Conservation (phyloP, 1,140 invertebrate genomes). For the Meloidogyne floridensis region DNA sequence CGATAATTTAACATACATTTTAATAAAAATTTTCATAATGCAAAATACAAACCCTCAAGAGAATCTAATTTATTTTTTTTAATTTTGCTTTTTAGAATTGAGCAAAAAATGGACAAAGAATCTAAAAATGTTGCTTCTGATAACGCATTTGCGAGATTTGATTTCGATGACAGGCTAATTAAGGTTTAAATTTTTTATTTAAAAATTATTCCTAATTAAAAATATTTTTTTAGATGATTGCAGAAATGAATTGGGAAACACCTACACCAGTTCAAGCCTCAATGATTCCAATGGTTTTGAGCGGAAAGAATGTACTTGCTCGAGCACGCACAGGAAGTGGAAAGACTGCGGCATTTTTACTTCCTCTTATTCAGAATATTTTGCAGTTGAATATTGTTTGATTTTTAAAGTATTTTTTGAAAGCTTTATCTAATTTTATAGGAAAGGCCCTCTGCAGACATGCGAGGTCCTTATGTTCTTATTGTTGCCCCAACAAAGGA, state of each 20-base stretch:
- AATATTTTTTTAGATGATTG: constrained; percentile 77
- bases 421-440: background rate
- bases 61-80: too few relatives aligned
- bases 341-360: constrained; percentile 92
- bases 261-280: constrained; percentile 95
- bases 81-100: background rate
- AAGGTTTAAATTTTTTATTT: constrained; percentile 43
- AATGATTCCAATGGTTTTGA: constrained; percentile 88
- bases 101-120: background rate
- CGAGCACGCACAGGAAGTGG: constrained; percentile 95
- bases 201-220: background rate
- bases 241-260: constrained; percentile 83
- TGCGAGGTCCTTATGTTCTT: constrained; percentile 77
- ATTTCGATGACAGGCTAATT: constrained; percentile 61
- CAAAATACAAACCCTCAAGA: too few relatives aligned
- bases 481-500: constrained; percentile 94
- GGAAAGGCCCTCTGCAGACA: constrained; percentile 16
- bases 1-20: too few relatives aligned
- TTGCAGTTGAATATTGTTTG: constrained; percentile 78
- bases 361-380: constrained; percentile 93
- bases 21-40: too few relatives aligned
- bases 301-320: constrained; percentile 94
- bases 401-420: constrained; percentile 63
- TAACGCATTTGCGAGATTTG: constrained; percentile 54
- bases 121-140: background rate